These are phyloP conservation scores for Lepeophtheirus nordmannii DNA, from an alignment of 2,888 invertebrate species.

Conservation along the genomic window DNA sequence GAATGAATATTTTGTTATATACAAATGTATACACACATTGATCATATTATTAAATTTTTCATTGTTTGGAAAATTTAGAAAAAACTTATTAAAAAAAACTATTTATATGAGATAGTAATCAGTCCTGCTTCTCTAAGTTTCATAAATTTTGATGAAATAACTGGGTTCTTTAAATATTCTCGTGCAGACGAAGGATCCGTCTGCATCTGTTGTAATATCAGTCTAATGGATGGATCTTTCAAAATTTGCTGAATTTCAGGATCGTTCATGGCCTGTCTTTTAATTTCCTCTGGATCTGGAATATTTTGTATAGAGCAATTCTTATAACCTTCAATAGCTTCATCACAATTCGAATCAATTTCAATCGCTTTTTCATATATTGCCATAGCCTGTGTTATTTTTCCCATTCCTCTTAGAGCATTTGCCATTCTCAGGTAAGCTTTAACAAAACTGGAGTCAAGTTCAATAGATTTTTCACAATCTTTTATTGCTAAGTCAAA, in stretches of 20 bases:
- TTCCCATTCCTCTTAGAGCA: neutral
- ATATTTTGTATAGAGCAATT: neutral
- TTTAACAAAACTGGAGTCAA: constrained; percentile 81
- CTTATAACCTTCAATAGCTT: neutral
- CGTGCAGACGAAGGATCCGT: constrained; percentile 55
- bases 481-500: constrained; percentile 90
- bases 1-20: too few relatives aligned
- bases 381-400: neutral
- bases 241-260: constrained; percentile 93
- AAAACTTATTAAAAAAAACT: neutral
- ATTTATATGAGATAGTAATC: constrained; percentile 68
- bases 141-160: constrained; percentile 87
- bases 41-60: too few relatives aligned
- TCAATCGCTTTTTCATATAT: constrained; percentile 4
- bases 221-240: constrained; percentile 92
- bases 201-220: constrained; percentile 98
- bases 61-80: neutral
- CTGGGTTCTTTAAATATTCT: constrained; percentile 73
- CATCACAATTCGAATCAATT: neutral
- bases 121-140: constrained; percentile 90
- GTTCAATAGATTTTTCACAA: constrained; percentile 78
- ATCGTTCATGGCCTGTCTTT: constrained; percentile 82
- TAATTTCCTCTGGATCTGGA: neutral
- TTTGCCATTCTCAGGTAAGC: constrained; percentile 24
- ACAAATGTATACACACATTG: too few relatives aligned